Conservation (phyloP, 2,113 vertebrate genomes). For the Ophiodon elongatus region DNA sequence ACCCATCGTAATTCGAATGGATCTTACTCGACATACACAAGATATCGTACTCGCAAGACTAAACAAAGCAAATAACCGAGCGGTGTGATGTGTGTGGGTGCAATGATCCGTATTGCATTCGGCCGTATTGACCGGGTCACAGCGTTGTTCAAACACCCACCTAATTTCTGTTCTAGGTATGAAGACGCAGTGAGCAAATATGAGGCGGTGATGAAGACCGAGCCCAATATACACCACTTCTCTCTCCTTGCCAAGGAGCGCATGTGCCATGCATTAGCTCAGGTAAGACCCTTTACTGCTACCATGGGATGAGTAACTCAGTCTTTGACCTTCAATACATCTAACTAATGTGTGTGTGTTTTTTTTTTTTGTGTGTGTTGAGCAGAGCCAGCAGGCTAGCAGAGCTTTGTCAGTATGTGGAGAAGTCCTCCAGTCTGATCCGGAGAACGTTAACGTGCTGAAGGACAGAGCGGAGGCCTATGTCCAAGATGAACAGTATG, state of each 20-base stretch:
- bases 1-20: conserved; percentile 30
- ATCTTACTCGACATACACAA: conserved; percentile 28
- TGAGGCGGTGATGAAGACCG: conserved; percentile 91
- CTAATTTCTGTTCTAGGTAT: conserved; percentile 82
- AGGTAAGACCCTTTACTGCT: conserved; percentile 79
- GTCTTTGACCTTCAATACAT: neutral
- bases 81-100: conserved; percentile 28
- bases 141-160: conserved; percentile 10
- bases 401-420: conserved; percentile 91
- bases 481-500: conserved; percentile 93
- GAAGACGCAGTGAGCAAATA: conserved; percentile 93
- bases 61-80: conserved; percentile 3
- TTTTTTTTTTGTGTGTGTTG: conserved; percentile 1
- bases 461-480: conserved; percentile 96
- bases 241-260: conserved; percentile 90
- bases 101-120: conserved; percentile 8
- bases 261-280: conserved; percentile 93
- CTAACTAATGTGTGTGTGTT: neutral
- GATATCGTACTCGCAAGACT: conserved; percentile 12
- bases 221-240: conserved; percentile 88
- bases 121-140: neutral
- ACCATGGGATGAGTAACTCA: neutral
- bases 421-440: conserved; percentile 88
- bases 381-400: conserved; percentile 87
- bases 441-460: conserved; percentile 90